Base-by-base conservation (phyloP, 2,888 invertebrate species). In the Tenthredo notha region DNA sequence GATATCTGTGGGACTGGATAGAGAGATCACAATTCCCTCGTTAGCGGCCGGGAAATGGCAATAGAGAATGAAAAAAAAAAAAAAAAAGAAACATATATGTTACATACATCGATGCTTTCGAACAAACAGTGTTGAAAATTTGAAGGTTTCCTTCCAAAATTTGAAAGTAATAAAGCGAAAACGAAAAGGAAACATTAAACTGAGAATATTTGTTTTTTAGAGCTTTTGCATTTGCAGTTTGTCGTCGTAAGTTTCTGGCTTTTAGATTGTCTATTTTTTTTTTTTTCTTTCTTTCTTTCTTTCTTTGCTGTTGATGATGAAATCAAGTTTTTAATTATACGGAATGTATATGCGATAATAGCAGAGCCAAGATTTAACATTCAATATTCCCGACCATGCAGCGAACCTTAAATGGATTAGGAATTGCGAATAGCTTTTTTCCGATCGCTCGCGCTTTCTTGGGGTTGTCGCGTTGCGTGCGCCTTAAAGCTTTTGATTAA, bases 391-490 rank as follows among this genome's bases (percentile, higher is more conserved):
- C 86, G 87, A 88, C 87, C 90, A 87, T 88, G 83, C 47, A 88
- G 89, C 90, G 90, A 88, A 87, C 86, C 87, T 87, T 91, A 91
- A 91, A 90, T 88, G 90, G 90, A 91, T 91, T 91, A 91, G 85
- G 86, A 87, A 85, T 88, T 86, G 91, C 90, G 91, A 90, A 91
- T 91, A 88, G 91, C 90, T 91, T 91, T 83, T 91, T 91, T 91
- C 88, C 89, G 61, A 43, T 50, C 84, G 58, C 72, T 72, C 15
- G 33, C n/a, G 67, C 15, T 29, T 40, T 29, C 33, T 7, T 58
- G 80, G 47, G 72, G 84, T 72, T 37, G 47, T 40, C 84, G 72
- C 67, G 50, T 72, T 72, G 43, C 58, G 50, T 33, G 70, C 70
- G 70, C 65, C 37, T 58, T 72, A 87, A 87, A 88, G 86, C 87